phyloP scores from a whole-genome alignment of 1,140 invertebrate genomes.

The Megalonaias nervosa region DNA sequence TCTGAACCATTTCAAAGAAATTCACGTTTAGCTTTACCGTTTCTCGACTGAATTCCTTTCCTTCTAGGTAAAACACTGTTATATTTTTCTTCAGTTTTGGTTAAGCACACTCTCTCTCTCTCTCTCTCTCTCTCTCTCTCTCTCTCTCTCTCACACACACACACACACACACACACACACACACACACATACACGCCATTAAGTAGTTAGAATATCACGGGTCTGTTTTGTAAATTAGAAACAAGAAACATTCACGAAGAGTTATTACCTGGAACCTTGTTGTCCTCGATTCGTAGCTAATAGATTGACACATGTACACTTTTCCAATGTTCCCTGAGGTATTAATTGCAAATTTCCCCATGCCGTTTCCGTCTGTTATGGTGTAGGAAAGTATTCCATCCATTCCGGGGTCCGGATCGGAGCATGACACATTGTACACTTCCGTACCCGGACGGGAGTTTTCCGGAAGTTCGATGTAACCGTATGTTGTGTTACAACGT shows the following conservation, averaged over 20 bases:
- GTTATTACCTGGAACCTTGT: conserved; percentile 17
- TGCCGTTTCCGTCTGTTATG: conserved; percentile 22
- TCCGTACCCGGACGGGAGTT: conserved; percentile 20
- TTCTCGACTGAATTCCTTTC: too few relatives aligned
- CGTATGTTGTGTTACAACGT: conserved; percentile 13
- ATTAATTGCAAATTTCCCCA: conserved; percentile 28
- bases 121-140: too few relatives aligned
- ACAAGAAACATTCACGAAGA: not conserved
- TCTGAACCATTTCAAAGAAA: too few relatives aligned
- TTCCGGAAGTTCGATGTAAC: conserved; percentile 22
- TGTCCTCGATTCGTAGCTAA: conserved; percentile 33
- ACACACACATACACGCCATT: too few relatives aligned
- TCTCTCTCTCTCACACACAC: too few relatives aligned
- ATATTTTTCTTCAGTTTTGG: too few relatives aligned
- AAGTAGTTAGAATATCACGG: too few relatives aligned
- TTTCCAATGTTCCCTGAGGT: conserved; percentile 6
- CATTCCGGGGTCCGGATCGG: not conserved
- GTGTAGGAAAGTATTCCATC: conserved; percentile 3
- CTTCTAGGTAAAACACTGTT: too few relatives aligned
- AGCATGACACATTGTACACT: conserved; percentile 21
- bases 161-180: too few relatives aligned
- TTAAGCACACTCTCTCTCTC: too few relatives aligned
- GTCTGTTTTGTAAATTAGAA: too few relatives aligned
- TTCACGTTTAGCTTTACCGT: too few relatives aligned
- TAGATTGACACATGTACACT: conserved; percentile 24